Conservation (phyloP, 2,888 invertebrate genomes). For the Caenorhabditis sp. region DNA sequence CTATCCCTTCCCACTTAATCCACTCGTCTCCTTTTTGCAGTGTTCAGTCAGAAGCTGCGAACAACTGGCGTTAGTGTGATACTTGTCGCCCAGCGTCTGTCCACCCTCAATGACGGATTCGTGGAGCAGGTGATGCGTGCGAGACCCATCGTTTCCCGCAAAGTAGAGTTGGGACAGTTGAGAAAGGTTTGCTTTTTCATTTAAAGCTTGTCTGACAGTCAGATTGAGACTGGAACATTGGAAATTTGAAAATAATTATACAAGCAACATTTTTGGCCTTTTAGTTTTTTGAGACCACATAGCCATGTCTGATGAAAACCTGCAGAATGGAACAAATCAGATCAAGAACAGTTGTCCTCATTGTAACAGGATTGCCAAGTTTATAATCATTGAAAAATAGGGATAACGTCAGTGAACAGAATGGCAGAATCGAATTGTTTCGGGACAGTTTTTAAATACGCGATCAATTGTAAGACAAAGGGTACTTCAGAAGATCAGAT, state of each 20-base stretch:
- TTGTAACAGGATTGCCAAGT: no score
- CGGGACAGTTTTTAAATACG: not conserved
- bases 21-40: conserved; percentile 21
- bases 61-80: conserved; percentile 48
- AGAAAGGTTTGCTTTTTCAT: not conserved
- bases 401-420: no score
- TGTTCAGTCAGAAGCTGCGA: conserved; percentile 41
- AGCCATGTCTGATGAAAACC: no score
- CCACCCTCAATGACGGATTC: conserved; percentile 47
- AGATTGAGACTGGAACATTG: not conserved
- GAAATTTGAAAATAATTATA: conserved; percentile 8
- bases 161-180: conserved; percentile 33
- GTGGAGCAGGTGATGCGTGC: conserved; percentile 50
- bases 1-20: conserved; percentile 1
- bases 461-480: not conserved
- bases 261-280: conserved; percentile 3
- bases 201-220: not conserved
- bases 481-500: conserved; percentile 2
- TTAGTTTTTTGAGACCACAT: not conserved
- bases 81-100: conserved; percentile 47
- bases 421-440: no score
- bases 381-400: no score
- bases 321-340: no score
- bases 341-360: no score
- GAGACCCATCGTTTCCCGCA: conserved; percentile 45